Conservation (phyloP, 2,888 invertebrate genomes). For the Drosophila bunnanda region DNA sequence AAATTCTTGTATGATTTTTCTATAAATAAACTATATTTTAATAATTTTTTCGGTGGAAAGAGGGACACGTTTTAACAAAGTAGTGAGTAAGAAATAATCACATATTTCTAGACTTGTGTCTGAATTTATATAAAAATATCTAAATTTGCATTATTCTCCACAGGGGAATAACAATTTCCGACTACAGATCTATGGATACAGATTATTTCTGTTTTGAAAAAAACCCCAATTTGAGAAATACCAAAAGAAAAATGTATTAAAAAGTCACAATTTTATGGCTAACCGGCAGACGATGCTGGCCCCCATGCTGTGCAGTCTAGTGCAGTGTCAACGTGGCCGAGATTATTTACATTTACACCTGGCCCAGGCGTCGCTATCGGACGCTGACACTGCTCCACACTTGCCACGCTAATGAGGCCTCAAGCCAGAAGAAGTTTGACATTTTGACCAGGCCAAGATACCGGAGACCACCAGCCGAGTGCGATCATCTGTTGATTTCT, state of each 20-base stretch:
- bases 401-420: constrained; percentile 67
- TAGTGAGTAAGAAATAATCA: no score
- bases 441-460: constrained; percentile 60
- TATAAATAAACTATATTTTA: no score
- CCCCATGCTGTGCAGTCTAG: constrained; percentile 63
- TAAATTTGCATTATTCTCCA: not conserved
- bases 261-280: constrained; percentile 30
- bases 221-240: constrained; percentile 20
- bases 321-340: constrained; percentile 65
- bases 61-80: no score
- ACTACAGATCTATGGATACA: constrained; percentile 5
- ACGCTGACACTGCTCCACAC: constrained; percentile 36
- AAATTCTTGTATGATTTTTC: no score
- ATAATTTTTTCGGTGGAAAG: no score
- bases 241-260: constrained; percentile 24
- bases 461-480: constrained; percentile 69
- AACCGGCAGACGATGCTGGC: constrained; percentile 4
- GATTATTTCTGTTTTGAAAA: constrained; percentile 16
- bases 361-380: constrained; percentile 44
- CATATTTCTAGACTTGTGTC: not conserved
- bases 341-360: constrained; percentile 80
- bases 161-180: constrained; percentile 2
- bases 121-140: not conserved
- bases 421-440: constrained; percentile 61
- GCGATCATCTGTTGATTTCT: constrained; percentile 47